These are phyloP conservation scores for Drosophila malerkotliana DNA, from an alignment of 1,140 invertebrate genomes.

Conservation along the genomic window DNA sequence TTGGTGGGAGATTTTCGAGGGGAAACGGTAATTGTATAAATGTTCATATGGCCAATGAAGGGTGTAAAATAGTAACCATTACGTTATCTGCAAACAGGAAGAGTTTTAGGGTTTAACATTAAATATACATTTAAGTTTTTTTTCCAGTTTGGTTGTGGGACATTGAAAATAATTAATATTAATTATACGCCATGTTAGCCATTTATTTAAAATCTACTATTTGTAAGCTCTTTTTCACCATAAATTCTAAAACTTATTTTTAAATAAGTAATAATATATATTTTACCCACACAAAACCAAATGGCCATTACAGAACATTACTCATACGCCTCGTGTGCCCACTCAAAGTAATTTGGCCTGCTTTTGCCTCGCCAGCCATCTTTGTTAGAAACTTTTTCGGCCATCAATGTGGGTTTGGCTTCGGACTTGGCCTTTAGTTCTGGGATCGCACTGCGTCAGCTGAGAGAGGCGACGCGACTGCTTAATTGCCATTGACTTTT, in stretches of 20 bases:
- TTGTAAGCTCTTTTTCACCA: too few relatives aligned
- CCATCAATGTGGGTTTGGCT: constrained; percentile 49
- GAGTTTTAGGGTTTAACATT: neutral
- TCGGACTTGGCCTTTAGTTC: constrained; percentile 19
- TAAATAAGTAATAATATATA: neutral
- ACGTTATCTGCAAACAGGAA: neutral
- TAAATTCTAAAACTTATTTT: too few relatives aligned
- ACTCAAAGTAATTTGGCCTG: constrained; percentile 42
- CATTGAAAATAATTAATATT: neutral
- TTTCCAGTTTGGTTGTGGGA: too few relatives aligned
- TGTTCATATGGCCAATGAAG: constrained; percentile 24
- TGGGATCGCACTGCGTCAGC: constrained; percentile 50
- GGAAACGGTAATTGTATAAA: neutral
- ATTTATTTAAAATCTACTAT: too few relatives aligned
- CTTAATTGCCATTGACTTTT: constrained; percentile 76
- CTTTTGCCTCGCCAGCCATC: constrained; percentile 11
- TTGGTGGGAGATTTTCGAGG: neutral
- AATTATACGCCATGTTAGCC: neutral
- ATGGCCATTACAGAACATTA: neutral
- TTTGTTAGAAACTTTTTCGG: constrained; percentile 44
- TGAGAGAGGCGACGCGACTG: constrained; percentile 25
- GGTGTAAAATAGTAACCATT: constrained; percentile 13
- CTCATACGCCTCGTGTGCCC: constrained; percentile 29
- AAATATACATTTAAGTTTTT: too few relatives aligned
- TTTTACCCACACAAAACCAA: neutral